Conservation (phyloP, 2,888 invertebrate genomes). For the Catocala nupta region DNA sequence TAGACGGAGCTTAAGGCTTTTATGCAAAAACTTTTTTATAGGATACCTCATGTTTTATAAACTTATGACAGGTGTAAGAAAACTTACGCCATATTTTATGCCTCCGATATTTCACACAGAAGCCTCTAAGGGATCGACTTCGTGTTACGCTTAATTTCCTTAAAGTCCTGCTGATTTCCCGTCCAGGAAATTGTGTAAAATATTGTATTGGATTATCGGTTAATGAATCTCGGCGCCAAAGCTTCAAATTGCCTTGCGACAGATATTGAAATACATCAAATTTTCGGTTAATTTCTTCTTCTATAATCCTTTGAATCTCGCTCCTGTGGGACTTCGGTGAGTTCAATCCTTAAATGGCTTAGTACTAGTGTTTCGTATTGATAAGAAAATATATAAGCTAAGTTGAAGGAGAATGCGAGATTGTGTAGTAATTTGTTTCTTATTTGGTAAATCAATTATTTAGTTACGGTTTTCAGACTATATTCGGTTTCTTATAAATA, state of each 20-base stretch:
- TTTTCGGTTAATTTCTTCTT: neutral
- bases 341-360: no score
- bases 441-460: no score
- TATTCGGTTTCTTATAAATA: no score
- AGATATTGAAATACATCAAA: neutral
- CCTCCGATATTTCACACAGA: slow-evolving; percentile 6
- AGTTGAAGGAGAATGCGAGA: no score
- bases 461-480: no score
- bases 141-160: slow-evolving; percentile 31
- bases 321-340: no score
- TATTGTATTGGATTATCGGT: slow-evolving; percentile 29
- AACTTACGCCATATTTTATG: slow-evolving; percentile 22
- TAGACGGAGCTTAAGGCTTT: no score
- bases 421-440: no score
- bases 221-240: slow-evolving; percentile 26
- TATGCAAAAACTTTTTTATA: neutral
- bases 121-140: slow-evolving; percentile 26
- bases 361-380: no score
- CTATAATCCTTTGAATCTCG: no score
- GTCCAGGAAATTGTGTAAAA: slow-evolving; percentile 45
- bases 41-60: neutral
- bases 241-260: neutral
- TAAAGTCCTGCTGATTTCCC: slow-evolving; percentile 36
- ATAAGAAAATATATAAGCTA: no score
- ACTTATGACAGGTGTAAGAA: neutral